Base-by-base conservation (phyloP, 2,888 invertebrate species). In the Rhogogaster chlorosoma region DNA sequence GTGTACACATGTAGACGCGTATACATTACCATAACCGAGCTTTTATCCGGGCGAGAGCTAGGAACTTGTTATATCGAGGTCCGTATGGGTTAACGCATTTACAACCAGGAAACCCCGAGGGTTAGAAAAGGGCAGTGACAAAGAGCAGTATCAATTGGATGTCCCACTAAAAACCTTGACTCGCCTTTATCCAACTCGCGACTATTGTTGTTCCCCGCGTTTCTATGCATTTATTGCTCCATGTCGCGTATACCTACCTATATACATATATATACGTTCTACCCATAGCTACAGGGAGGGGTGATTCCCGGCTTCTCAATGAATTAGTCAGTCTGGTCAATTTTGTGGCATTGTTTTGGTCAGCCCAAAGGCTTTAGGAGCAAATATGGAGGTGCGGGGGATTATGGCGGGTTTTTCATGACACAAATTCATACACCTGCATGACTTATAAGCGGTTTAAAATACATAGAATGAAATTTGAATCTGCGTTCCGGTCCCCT, bases 31-130 rank as follows among this genome's bases (percentile, higher is more conserved):
- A n/a, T 53, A 53, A 53, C 53, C 61, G 12, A 61, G 61, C 61
- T 3, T 29, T 26, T 29, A 29, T 26, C 26, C 61, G 26, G 26
- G 26, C 26, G 10, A 61, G 10, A 12, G 42, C 18, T 2, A 15
- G n/a, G 26, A 75, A 75, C 10, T 75, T 77, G 26, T 77, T 77
- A n/a, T 32, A 49, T 53, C 29, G 49, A 49, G 29, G 29, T 53
- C 29, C 10, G 22, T n/a, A 53, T 53, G 49, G 49, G 49, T 61
- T 61, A 77, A 49, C 77, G 77, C 77, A 7, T 53, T 77, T 26
- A 53, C 29, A 53, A 53, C 77, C 32, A n/a, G 77, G 77, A n/a
- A 53, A 77, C 77, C 15, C 18, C 77, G 29, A 32, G 77, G 53
- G 49, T 32, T 18, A 15, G 77, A n/a, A 29, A 53, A 18, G 29